These are phyloP conservation scores for Cassiopea xamachana DNA, from an alignment of 30 jellyfish, hydroid and myxozoan genomes.

Conservation along the genomic window DNA sequence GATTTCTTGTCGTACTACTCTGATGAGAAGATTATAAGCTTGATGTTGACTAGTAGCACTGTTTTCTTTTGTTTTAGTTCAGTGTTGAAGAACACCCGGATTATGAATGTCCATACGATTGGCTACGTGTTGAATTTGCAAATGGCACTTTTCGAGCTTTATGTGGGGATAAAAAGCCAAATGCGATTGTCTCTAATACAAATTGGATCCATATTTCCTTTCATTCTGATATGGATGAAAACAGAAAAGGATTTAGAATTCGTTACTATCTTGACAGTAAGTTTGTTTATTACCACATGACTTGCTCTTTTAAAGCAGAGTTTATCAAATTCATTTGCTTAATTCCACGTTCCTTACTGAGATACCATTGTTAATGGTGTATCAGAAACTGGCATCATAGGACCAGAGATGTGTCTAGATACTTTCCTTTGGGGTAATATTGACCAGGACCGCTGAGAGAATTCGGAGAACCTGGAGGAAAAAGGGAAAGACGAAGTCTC, in stretches of 20 bases:
- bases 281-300: slow-evolving; percentile 7
- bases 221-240: slow-evolving; percentile 77
- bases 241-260: slow-evolving; percentile 81
- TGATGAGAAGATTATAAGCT: too few relatives aligned
- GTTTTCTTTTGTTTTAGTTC: slow-evolving; percentile 66
- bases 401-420: too few relatives aligned
- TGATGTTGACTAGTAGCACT: neutral
- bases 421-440: too few relatives aligned
- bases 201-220: slow-evolving; percentile 78
- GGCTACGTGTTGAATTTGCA: slow-evolving; percentile 67
- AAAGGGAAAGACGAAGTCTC: too few relatives aligned
- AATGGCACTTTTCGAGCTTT: slow-evolving; percentile 68
- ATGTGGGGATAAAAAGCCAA: slow-evolving; percentile 84
- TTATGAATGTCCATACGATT: slow-evolving; percentile 93
- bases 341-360: neutral
- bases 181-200: slow-evolving; percentile 48
- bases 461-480: too few relatives aligned
- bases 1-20: too few relatives aligned
- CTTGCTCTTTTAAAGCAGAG: neutral
- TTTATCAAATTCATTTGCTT: neutral
- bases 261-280: slow-evolving; percentile 76
- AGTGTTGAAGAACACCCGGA: slow-evolving; percentile 92
- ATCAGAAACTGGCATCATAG: too few relatives aligned
- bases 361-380: too few relatives aligned
- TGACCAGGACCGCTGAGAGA: too few relatives aligned